These are phyloP conservation scores for Virgularia gustaviana DNA, from an alignment of 92 coral and sea anemone genomes.

Conservation along the genomic window DNA sequence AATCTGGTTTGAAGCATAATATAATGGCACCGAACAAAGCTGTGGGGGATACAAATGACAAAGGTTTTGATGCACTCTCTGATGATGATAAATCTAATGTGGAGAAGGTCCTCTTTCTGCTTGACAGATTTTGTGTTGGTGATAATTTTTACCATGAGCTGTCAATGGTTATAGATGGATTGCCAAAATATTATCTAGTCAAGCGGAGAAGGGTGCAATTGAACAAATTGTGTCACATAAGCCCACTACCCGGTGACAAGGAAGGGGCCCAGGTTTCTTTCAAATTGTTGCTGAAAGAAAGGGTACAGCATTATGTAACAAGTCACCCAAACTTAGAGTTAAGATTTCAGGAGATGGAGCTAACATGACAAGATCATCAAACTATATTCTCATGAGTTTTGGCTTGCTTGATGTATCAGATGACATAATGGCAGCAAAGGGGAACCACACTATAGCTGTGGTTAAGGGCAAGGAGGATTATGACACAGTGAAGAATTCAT, in stretches of 20 bases:
- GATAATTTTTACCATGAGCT: slow-evolving; percentile 60
- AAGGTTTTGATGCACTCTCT: slow-evolving; percentile 49
- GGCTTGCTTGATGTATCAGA: slow-evolving; percentile 48
- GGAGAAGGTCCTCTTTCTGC: slow-evolving; percentile 54
- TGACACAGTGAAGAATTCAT: slow-evolving; percentile 42
- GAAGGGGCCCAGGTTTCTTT: slow-evolving; percentile 59
- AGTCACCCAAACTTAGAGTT: slow-evolving; percentile 33
- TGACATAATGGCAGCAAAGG: slow-evolving; percentile 57
- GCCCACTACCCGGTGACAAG: slow-evolving; percentile 50
- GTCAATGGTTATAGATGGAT: slow-evolving; percentile 46
- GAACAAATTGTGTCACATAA: slow-evolving; percentile 60
- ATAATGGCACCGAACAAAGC: not conserved
- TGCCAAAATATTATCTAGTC: slow-evolving; percentile 57
- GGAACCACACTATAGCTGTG: slow-evolving; percentile 51
- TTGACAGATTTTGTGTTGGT: slow-evolving; percentile 63
- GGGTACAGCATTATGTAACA: not conserved
- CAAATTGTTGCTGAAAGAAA: slow-evolving; percentile 36
- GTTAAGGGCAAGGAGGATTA: slow-evolving; percentile 58
- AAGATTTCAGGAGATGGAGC: slow-evolving; percentile 70
- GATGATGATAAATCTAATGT: slow-evolving; percentile 50
- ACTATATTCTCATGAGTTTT: slow-evolving; percentile 53
- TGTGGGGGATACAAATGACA: slow-evolving; percentile 28
- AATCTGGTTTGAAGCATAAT: slow-evolving; percentile 46
- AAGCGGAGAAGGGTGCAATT: slow-evolving; percentile 58
- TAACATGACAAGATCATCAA: slow-evolving; percentile 57